Conservation (phyloP, 2,888 invertebrate genomes). For the Lithosia quadra region DNA sequence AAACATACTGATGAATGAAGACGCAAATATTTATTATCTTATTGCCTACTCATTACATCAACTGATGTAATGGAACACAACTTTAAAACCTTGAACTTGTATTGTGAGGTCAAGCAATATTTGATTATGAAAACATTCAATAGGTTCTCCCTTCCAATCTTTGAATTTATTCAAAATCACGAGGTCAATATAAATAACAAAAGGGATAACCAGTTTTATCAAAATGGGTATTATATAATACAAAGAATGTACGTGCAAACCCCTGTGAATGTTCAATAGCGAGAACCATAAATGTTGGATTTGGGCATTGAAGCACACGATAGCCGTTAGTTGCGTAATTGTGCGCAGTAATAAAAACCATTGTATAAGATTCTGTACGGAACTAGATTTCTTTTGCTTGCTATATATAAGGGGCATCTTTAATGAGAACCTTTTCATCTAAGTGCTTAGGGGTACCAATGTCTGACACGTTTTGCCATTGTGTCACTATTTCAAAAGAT, state of each 20-base stretch:
- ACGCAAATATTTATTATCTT: slow-evolving; percentile 32
- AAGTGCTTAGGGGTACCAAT: background rate
- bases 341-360: slow-evolving; percentile 44
- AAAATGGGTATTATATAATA: slow-evolving; percentile 70
- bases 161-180: slow-evolving; percentile 71
- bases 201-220: slow-evolving; percentile 68
- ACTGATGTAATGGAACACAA: slow-evolving; percentile 52
- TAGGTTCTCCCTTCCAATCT: slow-evolving; percentile 73
- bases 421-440: background rate
- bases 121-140: slow-evolving; percentile 72
- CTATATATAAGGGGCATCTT: background rate
- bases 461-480: background rate
- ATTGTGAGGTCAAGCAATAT: slow-evolving; percentile 65
- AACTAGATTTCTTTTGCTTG: slow-evolving; percentile 8
- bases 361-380: slow-evolving; percentile 38
- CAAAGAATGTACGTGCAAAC: slow-evolving; percentile 39
- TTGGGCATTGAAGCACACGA: slow-evolving; percentile 24
- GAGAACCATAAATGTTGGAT: slow-evolving; percentile 29
- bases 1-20: slow-evolving; percentile 22
- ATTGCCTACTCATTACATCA: slow-evolving; percentile 13
- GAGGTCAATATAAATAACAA: slow-evolving; percentile 70
- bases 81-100: slow-evolving; percentile 82
- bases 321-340: slow-evolving; percentile 39
- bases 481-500: background rate
- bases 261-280: slow-evolving; percentile 32